Conservation (phyloP, 2,888 invertebrate genomes). For the Diploptera punctata region DNA sequence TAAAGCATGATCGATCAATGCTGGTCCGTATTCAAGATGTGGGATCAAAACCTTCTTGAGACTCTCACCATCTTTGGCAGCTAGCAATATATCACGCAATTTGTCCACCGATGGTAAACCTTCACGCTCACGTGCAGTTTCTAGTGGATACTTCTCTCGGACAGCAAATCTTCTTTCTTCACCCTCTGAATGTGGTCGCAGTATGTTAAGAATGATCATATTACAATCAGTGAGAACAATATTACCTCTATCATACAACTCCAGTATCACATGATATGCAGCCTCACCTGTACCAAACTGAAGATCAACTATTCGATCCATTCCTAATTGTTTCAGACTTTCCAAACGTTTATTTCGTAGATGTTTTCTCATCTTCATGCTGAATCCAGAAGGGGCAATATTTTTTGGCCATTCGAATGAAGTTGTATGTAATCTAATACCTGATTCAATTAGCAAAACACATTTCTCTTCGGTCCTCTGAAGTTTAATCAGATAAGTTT, state of each 20-base stretch:
- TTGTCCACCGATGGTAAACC: constrained; percentile 62
- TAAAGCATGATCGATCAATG: constrained; percentile 91
- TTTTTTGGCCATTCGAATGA: constrained; percentile 99
- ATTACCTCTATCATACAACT: constrained; percentile 96
- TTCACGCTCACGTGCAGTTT: constrained; percentile 71
- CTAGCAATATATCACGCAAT: constrained; percentile 64
- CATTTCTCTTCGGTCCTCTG: constrained; percentile 87
- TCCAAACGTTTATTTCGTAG: constrained; percentile 94
- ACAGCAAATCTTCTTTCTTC: constrained; percentile 92
- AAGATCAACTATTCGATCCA: constrained; percentile 92
- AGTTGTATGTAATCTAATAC: constrained; percentile 91
- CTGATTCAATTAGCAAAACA: constrained; percentile 91
- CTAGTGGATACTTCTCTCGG: constrained; percentile 87
- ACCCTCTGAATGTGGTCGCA: constrained; percentile 90
- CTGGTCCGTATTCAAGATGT: constrained; percentile 85
- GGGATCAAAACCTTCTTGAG: constrained; percentile 84
- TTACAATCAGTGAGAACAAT: constrained; percentile 92
- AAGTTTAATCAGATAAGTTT: constrained; percentile 90
- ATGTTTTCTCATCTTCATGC: constrained; percentile 99
- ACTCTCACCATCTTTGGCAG: constrained; percentile 74
- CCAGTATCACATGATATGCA: constrained; percentile 93
- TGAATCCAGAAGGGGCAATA: constrained; percentile 92
- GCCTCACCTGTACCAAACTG: constrained; percentile 95
- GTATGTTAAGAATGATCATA: constrained; percentile 89
- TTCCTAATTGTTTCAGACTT: constrained; percentile 82